Percentiles rank a stretch among this genome's conserved stretches.
Conservation (phyloP, 2,113 vertebrate species). For the Triplophysa tibetana region DNA sequence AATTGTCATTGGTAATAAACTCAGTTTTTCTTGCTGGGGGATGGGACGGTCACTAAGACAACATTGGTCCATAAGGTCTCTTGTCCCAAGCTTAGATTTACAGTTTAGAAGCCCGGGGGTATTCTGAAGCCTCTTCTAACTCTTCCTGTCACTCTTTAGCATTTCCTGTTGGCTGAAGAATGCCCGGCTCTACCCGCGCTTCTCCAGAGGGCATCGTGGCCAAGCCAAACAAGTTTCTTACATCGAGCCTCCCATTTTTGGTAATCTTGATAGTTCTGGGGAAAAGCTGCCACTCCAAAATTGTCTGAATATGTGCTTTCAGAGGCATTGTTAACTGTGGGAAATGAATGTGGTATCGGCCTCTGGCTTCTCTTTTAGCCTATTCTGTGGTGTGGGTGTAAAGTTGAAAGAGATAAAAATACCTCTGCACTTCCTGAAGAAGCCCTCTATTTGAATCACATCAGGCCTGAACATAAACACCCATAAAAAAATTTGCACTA, state of each 20-base stretch:
- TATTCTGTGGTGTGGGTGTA: background rate
- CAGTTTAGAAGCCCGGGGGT: conserved; percentile 21
- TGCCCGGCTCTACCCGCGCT: conserved; percentile 48
- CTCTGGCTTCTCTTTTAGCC: conserved; percentile 16
- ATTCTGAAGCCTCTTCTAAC: conserved; percentile 47
- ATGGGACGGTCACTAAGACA: conserved; percentile 44
- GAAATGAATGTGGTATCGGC: conserved; percentile 30
- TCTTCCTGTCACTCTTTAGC: conserved; percentile 70
- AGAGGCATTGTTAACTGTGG: conserved; percentile 20
- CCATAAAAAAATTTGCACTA: background rate
- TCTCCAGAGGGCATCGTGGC: conserved; percentile 46
- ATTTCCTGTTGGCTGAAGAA: conserved; percentile 70
- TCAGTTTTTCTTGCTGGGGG: conserved; percentile 9
- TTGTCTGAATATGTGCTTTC: background rate
- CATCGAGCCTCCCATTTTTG: conserved; percentile 36
- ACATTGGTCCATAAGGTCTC: background rate
- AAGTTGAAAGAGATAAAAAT: conserved; percentile 44
- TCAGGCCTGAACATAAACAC: conserved; percentile 1
- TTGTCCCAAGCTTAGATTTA: background rate
- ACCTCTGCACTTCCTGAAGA: conserved; percentile 35
- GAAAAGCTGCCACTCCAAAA: conserved; percentile 8
- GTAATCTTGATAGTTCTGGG: conserved; percentile 53
- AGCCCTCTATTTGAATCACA: conserved; percentile 6
- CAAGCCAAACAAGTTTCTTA: conserved; percentile 57
- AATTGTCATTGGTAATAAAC: no score